Base-by-base conservation (phyloP, 2,113 vertebrate species). In the Scytalopus superciliaris region DNA sequence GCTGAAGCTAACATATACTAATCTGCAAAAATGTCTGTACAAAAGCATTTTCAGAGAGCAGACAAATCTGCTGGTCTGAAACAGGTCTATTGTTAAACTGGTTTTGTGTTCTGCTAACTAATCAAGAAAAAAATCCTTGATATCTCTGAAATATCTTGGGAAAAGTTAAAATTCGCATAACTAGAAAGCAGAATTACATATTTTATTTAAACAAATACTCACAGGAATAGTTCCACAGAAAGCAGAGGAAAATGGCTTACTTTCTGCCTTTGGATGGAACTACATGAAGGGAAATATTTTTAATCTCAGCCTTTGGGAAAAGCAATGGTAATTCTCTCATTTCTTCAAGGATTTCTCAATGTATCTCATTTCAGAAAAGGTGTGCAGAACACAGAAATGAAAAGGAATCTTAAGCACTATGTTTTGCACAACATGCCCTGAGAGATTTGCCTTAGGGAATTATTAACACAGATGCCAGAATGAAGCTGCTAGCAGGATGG, bases 51-150 rank as follows among this genome's bases (percentile, higher is more conserved):
- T 30, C 40, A 60, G 33, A 85, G 42, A 79, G 5, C 44, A 59
- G 39, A 19, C 10, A 60, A 52, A 75, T 15, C 7, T 72, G 12
- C 6, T 66, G 10, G 4, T 52, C 42, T 89, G 59, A 80, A 55
- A 52, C 16, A 68, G 10, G 2, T 10, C 6, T 76, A 16, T 10
- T 64, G 18, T 39, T 72, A 69, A 69, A 53, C 14, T 27, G 2
- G 7, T 55, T 73, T 73, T 68, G 6, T 66, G 8, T 70, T 87
- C 19, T 21, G 45, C 0, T 12, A 84, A 7, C 12, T 66, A 62
- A 59, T 60, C 74, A 49, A 25, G 31, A 3, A 72, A 81, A 59
- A n/a, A 55, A 15, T 0, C 1, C 0, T 7, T 15, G 14, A 44
- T 30, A 62, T 47, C 22, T 64, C 57, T 62, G 10, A 62, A 81